A percentile compares a stretch with the other conserved stretches of the same genome.
Evolutionary conservation across 2,113 vertebrate species (phyloP).

Genomic region (Calypte anna): DNA sequence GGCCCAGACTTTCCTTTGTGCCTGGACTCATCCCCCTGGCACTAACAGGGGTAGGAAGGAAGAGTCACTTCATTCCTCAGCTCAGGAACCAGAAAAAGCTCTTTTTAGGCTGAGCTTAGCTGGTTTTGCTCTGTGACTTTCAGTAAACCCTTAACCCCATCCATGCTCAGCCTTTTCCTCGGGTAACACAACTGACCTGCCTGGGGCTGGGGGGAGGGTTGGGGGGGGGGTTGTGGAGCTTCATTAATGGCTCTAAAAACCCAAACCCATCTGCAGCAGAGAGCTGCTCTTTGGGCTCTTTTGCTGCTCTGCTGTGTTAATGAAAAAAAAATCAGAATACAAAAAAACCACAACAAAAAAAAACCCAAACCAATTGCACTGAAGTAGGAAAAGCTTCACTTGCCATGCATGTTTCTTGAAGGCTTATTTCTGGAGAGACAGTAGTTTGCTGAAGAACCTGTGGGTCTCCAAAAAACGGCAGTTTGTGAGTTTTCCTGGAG

Average conservation of each 20-base stretch:
- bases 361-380: background rate
- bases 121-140: background rate
- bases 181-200: background rate
- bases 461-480: slow-evolving; percentile 88
- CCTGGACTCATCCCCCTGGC: background rate
- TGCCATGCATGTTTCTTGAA: slow-evolving; percentile 73
- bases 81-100: background rate
- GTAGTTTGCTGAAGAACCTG: slow-evolving; percentile 89
- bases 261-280: background rate
- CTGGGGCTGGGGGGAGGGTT: background rate
- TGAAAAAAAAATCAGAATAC: background rate
- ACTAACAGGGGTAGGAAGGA: background rate
- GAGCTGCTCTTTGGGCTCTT: background rate
- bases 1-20: background rate
- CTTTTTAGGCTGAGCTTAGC: background rate
- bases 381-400: slow-evolving; percentile 18
- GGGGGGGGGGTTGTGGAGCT: background rate
- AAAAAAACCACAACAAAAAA: too few relatives aligned
- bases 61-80: background rate
- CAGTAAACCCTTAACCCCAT: background rate
- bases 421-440: slow-evolving; percentile 95
- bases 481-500: slow-evolving; percentile 83
- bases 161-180: background rate
- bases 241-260: background rate
- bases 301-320: background rate